Evolutionary conservation across 2,888 invertebrate genomes (phyloP).

Genomic region (Drosophila picticornis): DNA sequence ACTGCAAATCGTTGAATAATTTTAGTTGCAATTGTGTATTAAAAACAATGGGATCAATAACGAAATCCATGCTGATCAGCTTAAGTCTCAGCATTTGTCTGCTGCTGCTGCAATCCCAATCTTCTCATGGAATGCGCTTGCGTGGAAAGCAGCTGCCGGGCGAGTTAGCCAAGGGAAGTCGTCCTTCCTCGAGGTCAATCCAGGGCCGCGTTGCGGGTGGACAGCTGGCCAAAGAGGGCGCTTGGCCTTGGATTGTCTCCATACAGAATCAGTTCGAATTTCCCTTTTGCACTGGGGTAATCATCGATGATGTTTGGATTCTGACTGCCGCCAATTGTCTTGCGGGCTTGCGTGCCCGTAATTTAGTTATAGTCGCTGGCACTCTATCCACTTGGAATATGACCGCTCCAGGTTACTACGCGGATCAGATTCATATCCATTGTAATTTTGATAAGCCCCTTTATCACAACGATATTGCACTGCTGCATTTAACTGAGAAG

Average conservation of each 20-base stretch:
- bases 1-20: conserved; percentile 3
- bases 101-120: conserved; percentile 3
- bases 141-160: conserved; percentile 52
- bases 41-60: conserved; percentile 53
- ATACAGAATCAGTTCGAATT: conserved; percentile 66
- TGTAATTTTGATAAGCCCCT: conserved; percentile 73
- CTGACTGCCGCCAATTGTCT: conserved; percentile 82
- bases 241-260: conserved; percentile 79
- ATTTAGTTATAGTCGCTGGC: conserved; percentile 64
- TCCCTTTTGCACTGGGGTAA: conserved; percentile 78
- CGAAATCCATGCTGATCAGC: conserved; percentile 29
- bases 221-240: conserved; percentile 37
- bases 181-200: not conserved
- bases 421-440: conserved; percentile 59
- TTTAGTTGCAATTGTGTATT: conserved; percentile 60
- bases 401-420: conserved; percentile 42
- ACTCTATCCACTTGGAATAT: conserved; percentile 60
- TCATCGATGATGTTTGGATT: conserved; percentile 64
- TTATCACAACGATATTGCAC: conserved; percentile 88
- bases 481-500: conserved; percentile 87
- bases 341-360: conserved; percentile 49
- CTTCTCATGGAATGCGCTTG: conserved; percentile 47
- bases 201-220: conserved; percentile 71
- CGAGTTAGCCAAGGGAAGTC: conserved; percentile 11
- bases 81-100: conserved; percentile 17